Percentiles rank a stretch among this genome's conserved stretches.
Conservation (phyloP, 1,140 invertebrate genomes). For the Maconellicoccus hirsutus region DNA sequence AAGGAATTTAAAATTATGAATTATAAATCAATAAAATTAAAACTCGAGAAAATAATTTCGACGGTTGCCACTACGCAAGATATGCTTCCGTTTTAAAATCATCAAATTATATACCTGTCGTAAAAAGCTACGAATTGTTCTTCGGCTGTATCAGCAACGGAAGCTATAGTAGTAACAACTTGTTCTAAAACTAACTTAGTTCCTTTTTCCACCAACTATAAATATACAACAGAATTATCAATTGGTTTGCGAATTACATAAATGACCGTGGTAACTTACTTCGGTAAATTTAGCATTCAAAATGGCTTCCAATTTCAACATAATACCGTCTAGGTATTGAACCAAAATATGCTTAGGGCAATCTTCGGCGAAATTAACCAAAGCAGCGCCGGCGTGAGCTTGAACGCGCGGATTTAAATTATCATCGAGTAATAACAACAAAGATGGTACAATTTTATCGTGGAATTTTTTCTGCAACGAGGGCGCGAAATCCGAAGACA, state of each 20-base stretch:
- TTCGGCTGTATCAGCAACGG: constrained; percentile 96
- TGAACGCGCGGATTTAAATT: constrained; percentile 87
- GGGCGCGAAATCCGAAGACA: constrained; percentile 97
- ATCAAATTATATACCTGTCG: constrained; percentile 35
- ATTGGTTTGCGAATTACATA: no score
- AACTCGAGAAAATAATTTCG: no score
- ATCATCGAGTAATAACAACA: constrained; percentile 82
- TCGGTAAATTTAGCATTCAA: constrained; percentile 88
- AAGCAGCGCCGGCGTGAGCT: constrained; percentile 77
- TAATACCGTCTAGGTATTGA: constrained; percentile 80
- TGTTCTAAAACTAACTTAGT: constrained; percentile 96
- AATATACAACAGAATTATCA: constrained; percentile 26
- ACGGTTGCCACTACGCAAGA: no score
- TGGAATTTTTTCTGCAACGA: constrained; percentile 97
- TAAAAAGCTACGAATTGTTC: constrained; percentile 79
- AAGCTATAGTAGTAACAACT: constrained; percentile 93
- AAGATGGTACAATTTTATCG: constrained; percentile 77
- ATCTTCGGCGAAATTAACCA: constrained; percentile 99
- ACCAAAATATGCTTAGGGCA: constrained; percentile 90
- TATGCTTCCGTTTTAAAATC: no score
- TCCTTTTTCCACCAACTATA: constrained; percentile 73
- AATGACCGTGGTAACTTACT: constrained; percentile 35
- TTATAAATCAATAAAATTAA: no score
- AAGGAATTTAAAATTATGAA: neutral
- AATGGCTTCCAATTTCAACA: constrained; percentile 81